Evolutionary conservation across 1,140 invertebrate genomes (phyloP), one percentile per base, ranked within the genome.

Genomic region (Ptiloglossa arizonensis): DNA sequence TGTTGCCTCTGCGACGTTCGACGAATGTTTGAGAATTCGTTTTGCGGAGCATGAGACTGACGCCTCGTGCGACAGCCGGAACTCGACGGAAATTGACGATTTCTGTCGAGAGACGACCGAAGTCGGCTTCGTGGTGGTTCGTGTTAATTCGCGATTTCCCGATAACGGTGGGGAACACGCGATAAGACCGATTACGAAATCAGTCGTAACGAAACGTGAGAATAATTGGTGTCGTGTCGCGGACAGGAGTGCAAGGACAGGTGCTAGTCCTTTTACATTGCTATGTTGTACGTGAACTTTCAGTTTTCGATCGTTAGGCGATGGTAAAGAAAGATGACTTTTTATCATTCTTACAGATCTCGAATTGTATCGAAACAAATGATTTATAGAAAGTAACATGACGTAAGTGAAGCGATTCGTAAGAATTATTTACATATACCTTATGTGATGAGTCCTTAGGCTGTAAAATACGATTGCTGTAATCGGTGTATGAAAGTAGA

Each of bases 61-160:
- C 9, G 46, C 5, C 52, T 63, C 48, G 35, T 41, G 35, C 50
- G 24, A 22, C 29, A 50, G 8, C n/a, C 71, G 62, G 62, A 56
- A 44, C 24, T 54, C 27, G 22, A 35, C 71, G 71, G 71, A 74
- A 74, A 66, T 74, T 74, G 62, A 67, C 71, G 71, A 67, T 74
- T 74, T 32, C 62, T 67, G 62, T 74, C 71, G 71, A 67, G 60
- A 3, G 5, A 68, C 64, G 32, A n/a, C 17, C 41, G 64, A 48
- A 17, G 9, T 8, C n/a, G 3, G 22, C 59, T 52, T 69, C 52
- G 54, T 24, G 29, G 11, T 46, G 22, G 17, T 38, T 38, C 54
- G 41, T 27, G 73, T 27, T 68, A 46, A 32, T 57, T 75, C 73
- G 73, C 73, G 54, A 69, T 76, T 46, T 35, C 59, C 46, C 35